Conservation (phyloP, 2,113 vertebrate genomes). For the Mustela lutreola region DNA sequence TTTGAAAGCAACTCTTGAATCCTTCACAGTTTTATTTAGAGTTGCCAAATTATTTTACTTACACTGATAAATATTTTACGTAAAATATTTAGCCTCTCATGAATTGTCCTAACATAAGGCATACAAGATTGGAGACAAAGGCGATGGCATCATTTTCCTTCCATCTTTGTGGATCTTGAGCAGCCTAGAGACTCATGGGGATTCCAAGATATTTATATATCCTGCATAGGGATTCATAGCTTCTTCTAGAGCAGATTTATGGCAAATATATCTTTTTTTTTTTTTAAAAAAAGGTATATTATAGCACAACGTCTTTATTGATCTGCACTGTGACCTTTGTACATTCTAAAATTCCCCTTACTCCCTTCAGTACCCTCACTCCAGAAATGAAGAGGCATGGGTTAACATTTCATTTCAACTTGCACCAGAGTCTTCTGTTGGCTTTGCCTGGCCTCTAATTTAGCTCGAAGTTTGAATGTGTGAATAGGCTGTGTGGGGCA, state of each 20-base stretch:
- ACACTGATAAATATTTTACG: neutral
- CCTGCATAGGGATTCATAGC: neutral
- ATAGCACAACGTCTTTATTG: slow-evolving; percentile 4
- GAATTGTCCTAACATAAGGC: neutral
- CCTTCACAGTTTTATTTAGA: neutral
- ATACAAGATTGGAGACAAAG: neutral
- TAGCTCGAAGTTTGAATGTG: neutral
- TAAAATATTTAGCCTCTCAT: neutral
- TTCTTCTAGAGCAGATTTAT: slow-evolving; percentile 37
- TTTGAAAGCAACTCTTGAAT: neutral
- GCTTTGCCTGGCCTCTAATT: neutral
- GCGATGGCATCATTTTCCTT: neutral
- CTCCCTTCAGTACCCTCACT: neutral
- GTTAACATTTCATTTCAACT: slow-evolving; percentile 32
- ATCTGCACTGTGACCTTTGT: neutral
- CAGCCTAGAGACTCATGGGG: neutral
- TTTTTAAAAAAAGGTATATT: neutral
- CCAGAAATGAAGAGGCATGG: neutral
- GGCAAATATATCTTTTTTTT: neutral
- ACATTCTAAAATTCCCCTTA: neutral
- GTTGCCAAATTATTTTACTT: slow-evolving; percentile 32
- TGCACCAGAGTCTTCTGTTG: neutral
- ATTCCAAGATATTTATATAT: neutral
- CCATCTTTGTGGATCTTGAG: neutral
- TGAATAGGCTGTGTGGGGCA: neutral